phyloP scores from a whole-genome alignment of 1,140 invertebrate species.

The Drosophila lowei region DNA sequence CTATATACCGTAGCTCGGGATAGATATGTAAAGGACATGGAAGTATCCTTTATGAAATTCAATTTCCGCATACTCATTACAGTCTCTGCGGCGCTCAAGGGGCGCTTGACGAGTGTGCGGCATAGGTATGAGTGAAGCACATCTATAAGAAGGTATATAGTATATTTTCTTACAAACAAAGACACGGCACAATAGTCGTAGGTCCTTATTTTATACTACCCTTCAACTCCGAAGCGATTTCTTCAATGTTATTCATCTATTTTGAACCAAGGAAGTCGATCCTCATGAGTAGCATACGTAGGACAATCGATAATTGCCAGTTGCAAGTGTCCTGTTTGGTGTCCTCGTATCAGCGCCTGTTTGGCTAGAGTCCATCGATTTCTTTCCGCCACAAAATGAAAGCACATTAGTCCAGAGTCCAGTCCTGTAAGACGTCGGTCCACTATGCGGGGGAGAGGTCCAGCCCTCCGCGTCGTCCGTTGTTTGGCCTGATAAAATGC shows the following conservation, averaged over 20 bases:
- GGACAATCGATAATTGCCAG: no score
- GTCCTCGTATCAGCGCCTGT: constrained; percentile 30
- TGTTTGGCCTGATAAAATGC: constrained; percentile 73
- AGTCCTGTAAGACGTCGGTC: constrained; percentile 49
- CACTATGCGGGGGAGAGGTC: background rate
- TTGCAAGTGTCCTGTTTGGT: background rate
- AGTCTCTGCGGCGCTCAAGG: background rate
- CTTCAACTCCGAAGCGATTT: no score
- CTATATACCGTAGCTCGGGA: background rate
- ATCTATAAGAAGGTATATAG: no score
- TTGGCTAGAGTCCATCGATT: constrained; percentile 59
- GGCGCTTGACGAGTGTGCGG: no score
- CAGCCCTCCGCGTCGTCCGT: constrained; percentile 12
- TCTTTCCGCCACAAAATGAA: constrained; percentile 61
- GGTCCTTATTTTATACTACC: no score
- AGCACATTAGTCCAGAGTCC: constrained; percentile 55
- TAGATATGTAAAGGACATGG: constrained; percentile 54
- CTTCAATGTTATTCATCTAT: no score
- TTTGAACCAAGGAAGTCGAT: no score
- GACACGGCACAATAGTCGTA: no score
- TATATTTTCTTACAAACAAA: no score
- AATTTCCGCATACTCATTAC: constrained; percentile 52
- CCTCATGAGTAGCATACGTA: no score
- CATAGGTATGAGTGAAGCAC: no score
- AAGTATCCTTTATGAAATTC: constrained; percentile 62